Evolutionary conservation across 2,113 vertebrate genomes (phyloP).

Genomic region (Bos indicus): DNA sequence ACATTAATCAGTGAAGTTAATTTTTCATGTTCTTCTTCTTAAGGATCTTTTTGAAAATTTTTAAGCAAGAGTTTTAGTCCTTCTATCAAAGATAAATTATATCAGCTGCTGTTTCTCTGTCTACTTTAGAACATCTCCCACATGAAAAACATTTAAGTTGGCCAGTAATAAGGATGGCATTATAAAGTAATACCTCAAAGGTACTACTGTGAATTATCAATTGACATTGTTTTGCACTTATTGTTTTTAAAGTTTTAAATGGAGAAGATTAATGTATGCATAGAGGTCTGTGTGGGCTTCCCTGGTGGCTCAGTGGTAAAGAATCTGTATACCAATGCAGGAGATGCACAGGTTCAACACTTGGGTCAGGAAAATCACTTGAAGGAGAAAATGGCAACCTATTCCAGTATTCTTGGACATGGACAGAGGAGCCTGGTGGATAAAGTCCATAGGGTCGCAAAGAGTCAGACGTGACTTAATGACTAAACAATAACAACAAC

Average conservation of each 20-base stretch:
- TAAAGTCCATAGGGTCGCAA: background rate
- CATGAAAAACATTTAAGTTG: background rate
- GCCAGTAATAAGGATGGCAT: background rate
- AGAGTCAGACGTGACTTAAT: background rate
- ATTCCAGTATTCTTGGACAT: background rate
- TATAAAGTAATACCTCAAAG: background rate
- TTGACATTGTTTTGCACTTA: background rate
- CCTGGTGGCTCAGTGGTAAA: background rate
- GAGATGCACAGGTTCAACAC: background rate
- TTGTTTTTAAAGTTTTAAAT: background rate
- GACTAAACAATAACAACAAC: background rate
- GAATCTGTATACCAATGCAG: background rate
- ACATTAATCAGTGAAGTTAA: background rate
- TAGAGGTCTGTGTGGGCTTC: background rate
- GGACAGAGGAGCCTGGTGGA: background rate
- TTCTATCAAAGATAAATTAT: background rate
- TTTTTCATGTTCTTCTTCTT: background rate
- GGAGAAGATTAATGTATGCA: background rate
- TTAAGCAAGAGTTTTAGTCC: background rate
- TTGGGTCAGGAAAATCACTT: background rate
- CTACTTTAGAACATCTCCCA: background rate
- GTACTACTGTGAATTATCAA: background rate
- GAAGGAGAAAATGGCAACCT: background rate
- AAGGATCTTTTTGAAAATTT: background rate
- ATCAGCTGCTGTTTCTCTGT: background rate